A percentile compares a stretch with the other conserved stretches of the same genome.
Evolutionary conservation across 2,888 invertebrate genomes (phyloP).

Genomic region (Tetanocera ferruginea): DNA sequence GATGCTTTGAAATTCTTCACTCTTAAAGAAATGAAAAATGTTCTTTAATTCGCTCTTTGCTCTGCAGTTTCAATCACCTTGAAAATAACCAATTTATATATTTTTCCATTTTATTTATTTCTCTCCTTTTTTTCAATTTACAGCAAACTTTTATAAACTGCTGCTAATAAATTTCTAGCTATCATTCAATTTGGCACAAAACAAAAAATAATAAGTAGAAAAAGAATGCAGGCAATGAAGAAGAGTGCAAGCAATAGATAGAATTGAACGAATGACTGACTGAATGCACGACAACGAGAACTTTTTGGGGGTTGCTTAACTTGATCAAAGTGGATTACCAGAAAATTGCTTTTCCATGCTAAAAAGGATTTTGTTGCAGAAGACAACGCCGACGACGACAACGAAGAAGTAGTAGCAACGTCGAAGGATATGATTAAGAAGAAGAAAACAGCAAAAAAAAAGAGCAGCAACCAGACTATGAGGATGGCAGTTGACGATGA

Average conservation of each 20-base stretch:
- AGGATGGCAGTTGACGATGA: neutral
- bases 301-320: slow-evolving; percentile 23
- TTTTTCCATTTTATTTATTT: neutral
- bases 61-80: too few relatives aligned
- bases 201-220: neutral
- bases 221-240: slow-evolving; percentile 5
- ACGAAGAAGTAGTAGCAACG: neutral
- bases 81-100: too few relatives aligned
- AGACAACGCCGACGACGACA: neutral
- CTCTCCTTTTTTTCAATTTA: slow-evolving; percentile 10
- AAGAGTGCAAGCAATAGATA: neutral
- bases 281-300: neutral
- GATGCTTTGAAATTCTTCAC: neutral
- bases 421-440: neutral
- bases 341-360: slow-evolving; percentile 41
- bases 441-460: neutral
- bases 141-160: slow-evolving; percentile 20
- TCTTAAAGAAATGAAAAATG: too few relatives aligned
- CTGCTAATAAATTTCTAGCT: slow-evolving; percentile 12
- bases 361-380: slow-evolving; percentile 9
- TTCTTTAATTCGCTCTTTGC: too few relatives aligned
- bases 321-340: slow-evolving; percentile 41
- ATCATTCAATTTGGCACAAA: slow-evolving; percentile 25
- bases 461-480: neutral
- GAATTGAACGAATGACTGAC: neutral